Percentiles rank a stretch among this genome's conserved stretches.
These are phyloP conservation scores for Stigmatopora nigra DNA, from an alignment of 2,113 vertebrate genomes.

Conservation along the genomic window DNA sequence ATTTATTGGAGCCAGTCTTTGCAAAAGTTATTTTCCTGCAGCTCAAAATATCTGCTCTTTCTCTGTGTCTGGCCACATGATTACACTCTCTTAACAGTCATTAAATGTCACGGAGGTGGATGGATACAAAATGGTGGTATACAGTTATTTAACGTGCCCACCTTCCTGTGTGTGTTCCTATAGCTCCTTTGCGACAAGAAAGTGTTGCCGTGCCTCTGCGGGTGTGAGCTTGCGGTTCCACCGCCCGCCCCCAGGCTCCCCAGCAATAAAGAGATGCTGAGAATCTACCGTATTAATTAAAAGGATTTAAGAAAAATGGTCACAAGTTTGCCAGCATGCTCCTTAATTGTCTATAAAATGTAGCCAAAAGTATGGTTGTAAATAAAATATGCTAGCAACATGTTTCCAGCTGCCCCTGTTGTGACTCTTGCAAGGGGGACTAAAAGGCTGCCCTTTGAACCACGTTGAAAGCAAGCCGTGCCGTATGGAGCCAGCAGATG, in stretches of 20 bases:
- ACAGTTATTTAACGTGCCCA: constrained; percentile 36
- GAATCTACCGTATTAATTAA: constrained; percentile 49
- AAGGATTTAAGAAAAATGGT: constrained; percentile 23
- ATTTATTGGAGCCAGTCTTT: neutral
- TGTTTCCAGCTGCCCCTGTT: constrained; percentile 63
- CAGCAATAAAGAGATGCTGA: constrained; percentile 23
- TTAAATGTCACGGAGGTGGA: constrained; percentile 37
- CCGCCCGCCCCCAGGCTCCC: constrained; percentile 27
- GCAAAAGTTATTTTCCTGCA: neutral
- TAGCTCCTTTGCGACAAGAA: constrained; percentile 43
- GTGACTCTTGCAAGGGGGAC: constrained; percentile 53
- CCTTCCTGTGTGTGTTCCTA: constrained; percentile 29
- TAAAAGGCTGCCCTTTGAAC: constrained; percentile 70
- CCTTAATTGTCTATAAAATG: constrained; percentile 47
- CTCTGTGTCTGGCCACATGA: constrained; percentile 20
- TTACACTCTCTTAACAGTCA: constrained; percentile 25
- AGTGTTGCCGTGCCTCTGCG: constrained; percentile 31
- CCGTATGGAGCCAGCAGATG: constrained; percentile 69
- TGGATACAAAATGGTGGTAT: constrained; percentile 46
- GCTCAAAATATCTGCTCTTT: constrained; percentile 27
- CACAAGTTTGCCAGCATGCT: constrained; percentile 35
- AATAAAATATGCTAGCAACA: constrained; percentile 46
- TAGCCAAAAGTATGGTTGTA: constrained; percentile 45
- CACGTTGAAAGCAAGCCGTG: constrained; percentile 66
- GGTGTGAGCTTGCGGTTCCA: constrained; percentile 43